Base-by-base conservation (phyloP, 2,888 invertebrate genomes). In the Melanchra persicariae region DNA sequence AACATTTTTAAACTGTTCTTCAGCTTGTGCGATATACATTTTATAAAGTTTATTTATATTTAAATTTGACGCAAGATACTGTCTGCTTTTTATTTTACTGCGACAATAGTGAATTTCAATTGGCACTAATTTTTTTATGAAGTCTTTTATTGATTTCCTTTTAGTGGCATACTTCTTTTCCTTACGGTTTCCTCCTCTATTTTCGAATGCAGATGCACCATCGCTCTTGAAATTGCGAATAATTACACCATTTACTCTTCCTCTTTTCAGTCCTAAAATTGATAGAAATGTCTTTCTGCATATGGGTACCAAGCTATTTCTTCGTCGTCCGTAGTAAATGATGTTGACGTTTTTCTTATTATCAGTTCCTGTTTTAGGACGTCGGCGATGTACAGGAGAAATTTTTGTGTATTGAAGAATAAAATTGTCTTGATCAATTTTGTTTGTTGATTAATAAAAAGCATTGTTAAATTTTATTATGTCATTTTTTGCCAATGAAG, bases 231-330 rank as follows among this genome's bases (percentile, higher is more conserved):
- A 47, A 47, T 47, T 47, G 45, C 45, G 45, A 47, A 47, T 47
- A 47, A 47, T 47, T 47, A 47, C 45, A 47, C 45, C 45, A 47
- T 47, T 47, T 47, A 47, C 45, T 47, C 45, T 47, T 47, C 47
- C 47, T 47, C 47, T 47, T 47, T 47, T 47, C 47, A 47, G 47
- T 47, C 55, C 55, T 55, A 47, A 47, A 47, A 47, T 47, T 47
- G 47, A 47, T 47, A 47, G 47, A 47, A 47, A 47, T 51, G 51
- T 51, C 51, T 51, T 51, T 51, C 51, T 51, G 51, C 51, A 51
- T 12, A 24, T 49, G 49, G 49, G 49, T 49, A 49, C 51, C 9
- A 51, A 51, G 51, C 51, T 51, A 5, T 51, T 43, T 43, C 40
- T 43, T 43, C 40, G 40, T 43, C 40, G 15, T 43, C 40, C 15